Evolutionary conservation across 2,113 vertebrate species (phyloP), one percentile per base, ranked within the genome.

Genomic region (Pavo muticus): DNA sequence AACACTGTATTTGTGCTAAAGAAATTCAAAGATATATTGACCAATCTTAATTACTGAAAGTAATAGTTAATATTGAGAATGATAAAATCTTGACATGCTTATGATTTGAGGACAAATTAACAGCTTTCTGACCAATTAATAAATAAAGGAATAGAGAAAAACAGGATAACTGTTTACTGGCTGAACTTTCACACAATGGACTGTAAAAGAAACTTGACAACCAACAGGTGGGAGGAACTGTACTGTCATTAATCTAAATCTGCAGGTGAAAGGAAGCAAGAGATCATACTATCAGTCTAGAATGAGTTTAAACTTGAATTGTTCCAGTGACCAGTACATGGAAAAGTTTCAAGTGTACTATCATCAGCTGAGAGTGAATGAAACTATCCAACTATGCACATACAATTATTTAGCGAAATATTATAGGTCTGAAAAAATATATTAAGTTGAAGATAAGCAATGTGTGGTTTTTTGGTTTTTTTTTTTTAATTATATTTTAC

Each of bases 201-300:
- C 42, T 84, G 13, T 71, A 60, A 87, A 78, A 77, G 47, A 93
- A 87, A 64, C 29, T 68, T 77, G 47, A 81, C 94, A 80, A 39
- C 17, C 30, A 70, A 3, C 7, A 24, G n/a, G 8, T 3, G 82
- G n/a, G 56, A 70, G n/a, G 79, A 75, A 39, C 25, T 91, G 9
- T 50, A 50, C 32, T 74, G 13, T 60, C 64, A 56, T 68, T 71
- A 90, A 88, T 88, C 76, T 77, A 74, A 95, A 84, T 29, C 42
- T 72, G 47, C 35, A 78, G 56, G 67, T 84, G 47, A 84, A 91
- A 84, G 60, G 30, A 84, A 86, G 47, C 5, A 73, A 87, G 89
- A 30, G 23, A 27, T 48, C 76, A 44, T n/a, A 75, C 16, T 70
- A 65, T 19, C 14, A 73, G 13, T 27, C 56, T 68, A 47, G 63